Evolutionary conservation across 2,113 vertebrate species (phyloP).

Genomic region (Condylura cristata): DNA sequence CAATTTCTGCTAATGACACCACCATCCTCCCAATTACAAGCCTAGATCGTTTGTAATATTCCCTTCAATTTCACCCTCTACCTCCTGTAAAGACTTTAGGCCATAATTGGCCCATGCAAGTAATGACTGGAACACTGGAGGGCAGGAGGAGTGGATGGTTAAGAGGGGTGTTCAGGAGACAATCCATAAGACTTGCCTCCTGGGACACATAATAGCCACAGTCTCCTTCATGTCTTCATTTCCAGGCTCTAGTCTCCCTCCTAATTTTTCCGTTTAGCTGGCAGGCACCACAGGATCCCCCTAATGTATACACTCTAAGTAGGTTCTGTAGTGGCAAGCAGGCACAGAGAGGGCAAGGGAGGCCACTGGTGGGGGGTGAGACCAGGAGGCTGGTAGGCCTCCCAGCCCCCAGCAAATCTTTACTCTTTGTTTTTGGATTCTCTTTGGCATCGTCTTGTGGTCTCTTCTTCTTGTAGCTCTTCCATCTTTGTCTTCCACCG

Average conservation of each 20-base stretch:
- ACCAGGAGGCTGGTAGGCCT: no score
- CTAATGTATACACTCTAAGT: no score
- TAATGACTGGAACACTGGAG: not conserved
- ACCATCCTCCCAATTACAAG: constrained; percentile 7
- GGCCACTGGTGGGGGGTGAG: no score
- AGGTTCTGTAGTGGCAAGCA: no score
- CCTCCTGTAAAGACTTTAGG: constrained; percentile 15
- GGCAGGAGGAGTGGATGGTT: not conserved
- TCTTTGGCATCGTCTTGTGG: no score
- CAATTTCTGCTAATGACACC: constrained; percentile 1
- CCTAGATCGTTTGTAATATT: not conserved
- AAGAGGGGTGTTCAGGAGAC: not conserved
- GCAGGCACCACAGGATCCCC: no score
- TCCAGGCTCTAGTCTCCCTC: not conserved
- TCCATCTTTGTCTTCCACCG: no score
- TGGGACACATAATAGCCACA: not conserved
- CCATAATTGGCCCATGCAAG: not conserved
- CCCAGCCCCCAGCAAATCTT: no score
- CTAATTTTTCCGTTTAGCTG: not conserved
- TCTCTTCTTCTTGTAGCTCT: no score
- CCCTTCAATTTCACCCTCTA: not conserved
- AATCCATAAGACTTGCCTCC: not conserved
- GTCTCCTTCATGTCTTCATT: not conserved
- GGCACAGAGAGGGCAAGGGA: no score
- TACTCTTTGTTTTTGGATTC: no score